Evolutionary conservation across 2,888 invertebrate species (phyloP).

Genomic region (Drosophila kuntzei): DNA sequence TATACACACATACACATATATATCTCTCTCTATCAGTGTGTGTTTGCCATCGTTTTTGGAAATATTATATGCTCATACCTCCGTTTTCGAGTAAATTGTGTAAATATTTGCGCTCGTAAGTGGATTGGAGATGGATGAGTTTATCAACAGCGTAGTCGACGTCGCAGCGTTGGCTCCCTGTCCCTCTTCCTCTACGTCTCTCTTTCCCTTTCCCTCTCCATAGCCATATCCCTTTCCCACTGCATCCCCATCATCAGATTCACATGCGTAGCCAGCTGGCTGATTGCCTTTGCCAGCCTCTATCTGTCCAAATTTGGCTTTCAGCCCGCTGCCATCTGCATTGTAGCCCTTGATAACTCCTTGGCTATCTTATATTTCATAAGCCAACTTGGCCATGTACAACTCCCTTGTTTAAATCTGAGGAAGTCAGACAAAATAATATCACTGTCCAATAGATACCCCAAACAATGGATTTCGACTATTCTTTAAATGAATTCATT

Average conservation of each 20-base stretch:
- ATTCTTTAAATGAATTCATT: neutral
- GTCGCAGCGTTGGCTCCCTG: slow-evolving; percentile 47
- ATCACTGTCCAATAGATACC: neutral
- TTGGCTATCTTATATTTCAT: slow-evolving; percentile 9
- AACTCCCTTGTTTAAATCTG: neutral
- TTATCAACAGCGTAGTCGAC: slow-evolving; percentile 79
- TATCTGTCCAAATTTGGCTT: slow-evolving; percentile 25
- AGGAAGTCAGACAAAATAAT: neutral
- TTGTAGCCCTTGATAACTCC: slow-evolving; percentile 17
- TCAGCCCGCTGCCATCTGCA: slow-evolving; percentile 25
- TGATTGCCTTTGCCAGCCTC: slow-evolving; percentile 66
- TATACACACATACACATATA: slow-evolving; percentile 19
- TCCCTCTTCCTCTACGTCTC: slow-evolving; percentile 44
- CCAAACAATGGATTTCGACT: too few relatives aligned
- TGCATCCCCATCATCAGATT: slow-evolving; percentile 41
- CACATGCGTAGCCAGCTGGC: slow-evolving; percentile 67
- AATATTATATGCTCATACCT: slow-evolving; percentile 83
- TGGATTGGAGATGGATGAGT: slow-evolving; percentile 85
- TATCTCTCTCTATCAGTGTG: slow-evolving; percentile 40
- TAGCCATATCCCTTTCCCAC: neutral
- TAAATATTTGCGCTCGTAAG: slow-evolving; percentile 84
- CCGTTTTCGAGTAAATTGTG: slow-evolving; percentile 82
- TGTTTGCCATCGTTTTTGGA: slow-evolving; percentile 82
- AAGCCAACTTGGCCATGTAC: slow-evolving; percentile 2
- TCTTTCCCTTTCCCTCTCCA: neutral